phyloP scores from a whole-genome alignment of 2,797 vertebrate species.

The Micromesistius poutassou region DNA sequence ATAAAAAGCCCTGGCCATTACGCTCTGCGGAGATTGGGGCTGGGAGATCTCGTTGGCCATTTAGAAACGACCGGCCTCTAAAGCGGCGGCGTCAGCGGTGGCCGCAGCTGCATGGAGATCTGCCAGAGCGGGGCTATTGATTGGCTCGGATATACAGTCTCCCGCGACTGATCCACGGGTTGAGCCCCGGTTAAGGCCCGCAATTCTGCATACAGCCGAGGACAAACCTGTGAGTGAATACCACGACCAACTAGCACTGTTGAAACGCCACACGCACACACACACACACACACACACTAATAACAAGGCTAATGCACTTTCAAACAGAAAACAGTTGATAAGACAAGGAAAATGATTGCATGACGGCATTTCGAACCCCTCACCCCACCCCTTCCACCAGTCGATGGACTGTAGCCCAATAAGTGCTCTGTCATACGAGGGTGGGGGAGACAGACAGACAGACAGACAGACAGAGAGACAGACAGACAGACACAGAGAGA shows the following conservation, averaged over 20 bases:
- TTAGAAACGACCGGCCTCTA: constrained; percentile 13
- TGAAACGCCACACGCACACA: background rate
- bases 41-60: background rate
- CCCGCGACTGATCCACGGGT: constrained; percentile 26
- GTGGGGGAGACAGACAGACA: background rate
- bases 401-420: background rate
- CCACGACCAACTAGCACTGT: background rate
- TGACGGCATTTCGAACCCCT: background rate
- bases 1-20: background rate
- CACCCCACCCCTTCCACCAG: background rate
- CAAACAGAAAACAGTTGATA: background rate
- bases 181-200: constrained; percentile 27
- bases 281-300: background rate
- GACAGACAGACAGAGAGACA: background rate
- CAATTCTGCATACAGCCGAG: constrained; percentile 8
- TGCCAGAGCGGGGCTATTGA: constrained; percentile 20
- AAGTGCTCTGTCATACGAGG: constrained; percentile 1
- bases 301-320: background rate
- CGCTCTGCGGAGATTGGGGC: constrained; percentile 4
- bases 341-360: constrained; percentile 2
- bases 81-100: constrained; percentile 4
- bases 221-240: background rate
- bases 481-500: background rate
- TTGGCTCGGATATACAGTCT: constrained; percentile 33
- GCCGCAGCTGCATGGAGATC: constrained; percentile 19